phyloP scores from a whole-genome alignment of 2,888 invertebrate genomes.

The Ceramica pisi region DNA sequence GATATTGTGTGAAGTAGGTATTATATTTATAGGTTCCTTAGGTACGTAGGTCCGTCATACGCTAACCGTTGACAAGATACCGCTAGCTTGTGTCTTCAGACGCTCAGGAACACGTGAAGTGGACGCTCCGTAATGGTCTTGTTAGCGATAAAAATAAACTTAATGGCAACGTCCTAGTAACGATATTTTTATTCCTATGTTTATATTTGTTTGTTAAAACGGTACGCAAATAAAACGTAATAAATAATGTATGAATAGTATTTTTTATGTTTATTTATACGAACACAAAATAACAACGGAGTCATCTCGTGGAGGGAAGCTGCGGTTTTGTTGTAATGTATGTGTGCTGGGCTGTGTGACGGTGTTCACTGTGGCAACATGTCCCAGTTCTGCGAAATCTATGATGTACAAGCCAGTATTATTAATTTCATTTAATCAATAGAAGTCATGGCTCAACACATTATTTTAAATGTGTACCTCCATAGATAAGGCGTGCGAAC shows the following conservation, averaged over 20 bases:
- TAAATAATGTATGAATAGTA: slow-evolving; percentile 48
- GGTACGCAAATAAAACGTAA: slow-evolving; percentile 47
- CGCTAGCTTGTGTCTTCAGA: not conserved
- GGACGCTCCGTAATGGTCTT: slow-evolving; percentile 39
- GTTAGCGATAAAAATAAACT: slow-evolving; percentile 52
- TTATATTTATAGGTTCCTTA: not conserved
- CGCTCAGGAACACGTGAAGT: slow-evolving; percentile 16
- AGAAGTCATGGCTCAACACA: slow-evolving; percentile 3
- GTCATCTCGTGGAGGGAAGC: slow-evolving; percentile 52
- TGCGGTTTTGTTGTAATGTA: slow-evolving; percentile 36
- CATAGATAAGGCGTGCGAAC: slow-evolving; percentile 30
- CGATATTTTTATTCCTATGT: slow-evolving; percentile 43
- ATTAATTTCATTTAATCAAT: slow-evolving; percentile 1
- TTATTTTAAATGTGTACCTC: slow-evolving; percentile 21
- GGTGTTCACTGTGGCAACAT: slow-evolving; percentile 13
- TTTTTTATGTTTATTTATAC: slow-evolving; percentile 48
- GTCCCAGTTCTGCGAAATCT: slow-evolving; percentile 5
- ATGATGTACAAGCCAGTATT: not conserved
- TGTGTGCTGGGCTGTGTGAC: slow-evolving; percentile 11
- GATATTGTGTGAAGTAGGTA: not conserved
- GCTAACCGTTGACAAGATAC: slow-evolving; percentile 21
- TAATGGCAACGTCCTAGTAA: slow-evolving; percentile 39
- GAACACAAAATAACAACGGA: slow-evolving; percentile 49
- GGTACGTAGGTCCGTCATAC: not conserved
- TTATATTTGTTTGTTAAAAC: slow-evolving; percentile 47